Evolutionary conservation across 2,888 invertebrate genomes (phyloP).

Genomic region (Boloria selene): DNA sequence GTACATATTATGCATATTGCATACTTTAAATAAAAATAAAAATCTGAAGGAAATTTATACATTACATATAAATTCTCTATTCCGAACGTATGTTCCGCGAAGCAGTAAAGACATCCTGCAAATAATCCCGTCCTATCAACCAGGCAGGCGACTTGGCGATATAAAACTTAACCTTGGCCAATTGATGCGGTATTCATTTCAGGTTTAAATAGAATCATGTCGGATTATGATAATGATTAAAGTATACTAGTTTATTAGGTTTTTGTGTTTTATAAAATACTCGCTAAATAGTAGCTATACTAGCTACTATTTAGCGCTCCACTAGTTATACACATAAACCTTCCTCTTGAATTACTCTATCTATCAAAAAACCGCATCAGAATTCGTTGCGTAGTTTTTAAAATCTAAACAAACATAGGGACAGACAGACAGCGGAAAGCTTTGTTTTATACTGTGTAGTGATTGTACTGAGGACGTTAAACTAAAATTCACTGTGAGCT

Average conservation of each 20-base stretch:
- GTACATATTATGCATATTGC: not conserved
- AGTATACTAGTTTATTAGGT: not conserved
- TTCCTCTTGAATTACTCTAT: too few relatives aligned
- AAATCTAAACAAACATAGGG: too few relatives aligned
- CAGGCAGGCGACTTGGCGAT: slow-evolving; percentile 21
- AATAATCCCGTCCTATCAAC: slow-evolving; percentile 44
- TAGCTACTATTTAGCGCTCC: too few relatives aligned
- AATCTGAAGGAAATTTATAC: slow-evolving; percentile 19
- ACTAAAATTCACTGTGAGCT: too few relatives aligned
- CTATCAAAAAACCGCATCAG: too few relatives aligned
- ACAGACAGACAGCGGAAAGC: too few relatives aligned
- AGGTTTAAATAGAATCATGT: slow-evolving; percentile 7
- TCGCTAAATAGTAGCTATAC: too few relatives aligned
- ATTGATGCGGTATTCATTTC: slow-evolving; percentile 15
- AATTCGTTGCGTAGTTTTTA: too few relatives aligned
- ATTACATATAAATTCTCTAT: slow-evolving; percentile 23
- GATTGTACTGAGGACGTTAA: too few relatives aligned
- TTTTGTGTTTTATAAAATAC: too few relatives aligned
- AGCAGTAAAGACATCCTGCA: slow-evolving; percentile 54
- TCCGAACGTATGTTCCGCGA: slow-evolving; percentile 33
- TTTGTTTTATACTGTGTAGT: too few relatives aligned
- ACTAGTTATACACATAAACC: too few relatives aligned
- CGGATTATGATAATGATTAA: slow-evolving; percentile 1
- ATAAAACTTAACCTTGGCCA: slow-evolving; percentile 26
- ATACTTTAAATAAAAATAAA: slow-evolving; percentile 9